A percentile compares a stretch with the other conserved stretches of the same genome.
Evolutionary conservation across 2,797 vertebrate species (phyloP).

Genomic region (Brachyrhaphis roseni): DNA sequence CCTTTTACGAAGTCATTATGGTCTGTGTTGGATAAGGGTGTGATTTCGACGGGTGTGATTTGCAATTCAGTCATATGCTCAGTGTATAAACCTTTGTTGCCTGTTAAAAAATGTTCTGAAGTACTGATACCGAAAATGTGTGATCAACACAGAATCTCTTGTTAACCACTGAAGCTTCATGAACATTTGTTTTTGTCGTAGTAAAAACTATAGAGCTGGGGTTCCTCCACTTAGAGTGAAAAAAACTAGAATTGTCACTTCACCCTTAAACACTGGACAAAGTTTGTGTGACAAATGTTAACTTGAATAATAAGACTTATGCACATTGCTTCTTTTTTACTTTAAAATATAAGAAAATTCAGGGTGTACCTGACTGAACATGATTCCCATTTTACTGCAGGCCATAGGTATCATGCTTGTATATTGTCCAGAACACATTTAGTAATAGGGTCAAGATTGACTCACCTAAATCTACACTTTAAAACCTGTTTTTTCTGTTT

Average conservation of each 20-base stretch:
- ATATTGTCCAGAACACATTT: neutral
- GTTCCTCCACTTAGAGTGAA: neutral
- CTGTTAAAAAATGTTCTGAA: neutral
- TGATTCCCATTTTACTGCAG: neutral
- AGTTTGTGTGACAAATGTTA: neutral
- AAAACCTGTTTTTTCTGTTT: neutral
- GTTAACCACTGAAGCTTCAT: neutral
- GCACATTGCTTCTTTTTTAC: neutral
- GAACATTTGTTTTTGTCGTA: neutral
- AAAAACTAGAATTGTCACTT: neutral
- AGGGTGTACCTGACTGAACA: neutral
- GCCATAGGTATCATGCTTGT: neutral
- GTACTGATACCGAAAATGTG: neutral
- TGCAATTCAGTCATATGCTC: neutral
- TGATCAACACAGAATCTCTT: neutral
- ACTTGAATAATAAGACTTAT: neutral
- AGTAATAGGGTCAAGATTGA: neutral
- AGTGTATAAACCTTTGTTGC: neutral
- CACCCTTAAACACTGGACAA: neutral
- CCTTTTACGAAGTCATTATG: neutral
- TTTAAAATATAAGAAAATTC: neutral
- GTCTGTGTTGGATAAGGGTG: neutral
- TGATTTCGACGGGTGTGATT: neutral
- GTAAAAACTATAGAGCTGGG: neutral
- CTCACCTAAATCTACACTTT: neutral